Conservation (phyloP, 92 coral and sea anemone genomes). For the Virgularia gustaviana region DNA sequence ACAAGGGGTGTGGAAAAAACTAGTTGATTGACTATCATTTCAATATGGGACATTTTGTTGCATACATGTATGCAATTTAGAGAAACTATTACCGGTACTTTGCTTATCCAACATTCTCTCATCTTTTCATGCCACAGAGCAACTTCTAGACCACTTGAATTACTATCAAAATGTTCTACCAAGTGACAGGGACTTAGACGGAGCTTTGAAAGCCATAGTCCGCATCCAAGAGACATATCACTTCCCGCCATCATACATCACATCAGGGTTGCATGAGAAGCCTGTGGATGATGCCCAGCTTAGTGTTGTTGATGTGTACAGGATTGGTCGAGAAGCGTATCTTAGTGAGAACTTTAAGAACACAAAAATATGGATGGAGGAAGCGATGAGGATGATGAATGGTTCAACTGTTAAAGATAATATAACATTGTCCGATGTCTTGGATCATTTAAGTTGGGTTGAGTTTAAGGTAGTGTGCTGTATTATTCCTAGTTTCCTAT, state of each 20-base stretch:
- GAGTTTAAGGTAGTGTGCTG: conserved; percentile 65
- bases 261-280: conserved; percentile 66
- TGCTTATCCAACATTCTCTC: too few species aligned
- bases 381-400: conserved; percentile 70
- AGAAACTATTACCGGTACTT: too few species aligned
- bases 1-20: too few species aligned
- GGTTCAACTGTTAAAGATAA: conserved; percentile 9
- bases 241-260: conserved; percentile 71
- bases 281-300: conserved; percentile 34
- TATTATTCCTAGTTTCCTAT: not conserved
- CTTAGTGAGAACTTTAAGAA: conserved; percentile 53
- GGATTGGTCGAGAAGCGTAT: conserved; percentile 72
- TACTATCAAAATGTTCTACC: conserved; percentile 61
- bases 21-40: too few species aligned
- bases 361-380: conserved; percentile 86
- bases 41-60: too few species aligned
- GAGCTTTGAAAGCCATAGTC: conserved; percentile 78
- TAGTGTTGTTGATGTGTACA: conserved; percentile 68
- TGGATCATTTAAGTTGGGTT: conserved; percentile 86
- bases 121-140: conserved; percentile 54
- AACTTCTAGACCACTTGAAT: conserved; percentile 57
- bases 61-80: too few species aligned
- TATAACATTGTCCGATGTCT: conserved; percentile 55
- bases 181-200: conserved; percentile 64
- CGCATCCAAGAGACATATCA: conserved; percentile 85